phyloP scores from a whole-genome alignment of 2,888 invertebrate genomes.

The Plebejus melissa region DNA sequence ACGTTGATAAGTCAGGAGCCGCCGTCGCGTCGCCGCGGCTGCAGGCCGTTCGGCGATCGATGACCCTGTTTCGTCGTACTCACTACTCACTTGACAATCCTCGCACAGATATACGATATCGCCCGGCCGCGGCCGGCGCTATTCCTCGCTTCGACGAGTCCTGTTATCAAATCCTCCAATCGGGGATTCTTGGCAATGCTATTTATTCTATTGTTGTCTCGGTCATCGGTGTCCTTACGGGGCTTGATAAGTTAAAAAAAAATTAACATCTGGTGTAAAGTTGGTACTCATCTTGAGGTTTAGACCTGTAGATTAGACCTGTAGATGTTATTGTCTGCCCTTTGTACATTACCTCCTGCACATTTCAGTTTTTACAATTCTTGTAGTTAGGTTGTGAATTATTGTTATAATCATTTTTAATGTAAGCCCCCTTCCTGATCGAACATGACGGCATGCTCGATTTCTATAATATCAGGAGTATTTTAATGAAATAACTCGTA shows the following conservation, averaged over 20 bases:
- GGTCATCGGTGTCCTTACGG: no score
- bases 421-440: no score
- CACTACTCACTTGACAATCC: neutral
- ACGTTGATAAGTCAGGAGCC: neutral
- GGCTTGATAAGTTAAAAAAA: no score
- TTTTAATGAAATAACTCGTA: neutral
- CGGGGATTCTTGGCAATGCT: no score
- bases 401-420: no score
- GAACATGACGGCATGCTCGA: neutral
- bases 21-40: neutral
- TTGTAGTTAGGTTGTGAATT: neutral
- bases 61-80: conserved; percentile 7
- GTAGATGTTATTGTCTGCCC: neutral
- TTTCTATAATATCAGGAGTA: neutral
- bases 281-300: no score
- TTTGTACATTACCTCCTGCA: neutral
- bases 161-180: no score
- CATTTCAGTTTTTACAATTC: neutral
- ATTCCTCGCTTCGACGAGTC: neutral
- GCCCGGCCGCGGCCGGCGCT: neutral
- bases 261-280: neutral
- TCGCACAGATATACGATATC: neutral
- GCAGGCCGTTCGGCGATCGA: conserved; percentile 17
- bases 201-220: no score
- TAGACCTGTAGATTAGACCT: neutral